A percentile compares a stretch with the other conserved stretches of the same genome.
phyloP scores from a whole-genome alignment of 2,888 invertebrate species.

The Agrypnus murinus region DNA sequence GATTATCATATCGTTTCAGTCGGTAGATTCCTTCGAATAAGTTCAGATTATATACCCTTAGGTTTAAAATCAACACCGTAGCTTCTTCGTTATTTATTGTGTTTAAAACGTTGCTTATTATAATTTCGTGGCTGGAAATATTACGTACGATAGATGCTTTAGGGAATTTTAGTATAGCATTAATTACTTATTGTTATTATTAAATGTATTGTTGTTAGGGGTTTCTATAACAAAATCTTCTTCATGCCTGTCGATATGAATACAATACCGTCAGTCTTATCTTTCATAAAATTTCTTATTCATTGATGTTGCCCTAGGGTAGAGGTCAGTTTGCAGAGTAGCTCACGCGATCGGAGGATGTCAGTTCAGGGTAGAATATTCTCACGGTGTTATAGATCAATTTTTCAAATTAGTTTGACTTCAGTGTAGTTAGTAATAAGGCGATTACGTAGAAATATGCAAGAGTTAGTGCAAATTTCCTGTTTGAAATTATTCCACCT shows the following conservation, averaged over 20 bases:
- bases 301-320: conserved; percentile 54
- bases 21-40: conserved; percentile 53
- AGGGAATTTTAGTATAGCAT: conserved; percentile 42
- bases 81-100: conserved; percentile 63
- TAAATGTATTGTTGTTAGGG: conserved; percentile 23
- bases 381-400: conserved; percentile 52
- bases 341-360: conserved; percentile 39
- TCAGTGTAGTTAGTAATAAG: conserved; percentile 24
- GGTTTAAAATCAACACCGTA: conserved; percentile 67
- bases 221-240: conserved; percentile 8
- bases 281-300: conserved; percentile 41
- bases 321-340: conserved; percentile 54
- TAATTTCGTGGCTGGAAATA: conserved; percentile 45
- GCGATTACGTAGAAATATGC: conserved; percentile 35
- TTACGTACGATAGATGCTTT: conserved; percentile 25
- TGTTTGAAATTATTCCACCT: conserved; percentile 24
- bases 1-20: conserved; percentile 66
- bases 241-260: conserved; percentile 17
- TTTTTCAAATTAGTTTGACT: conserved; percentile 38
- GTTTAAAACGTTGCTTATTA: conserved; percentile 55
- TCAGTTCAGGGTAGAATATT: conserved; percentile 49
- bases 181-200: conserved; percentile 53
- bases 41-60: conserved; percentile 63
- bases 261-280: conserved; percentile 27
- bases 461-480: conserved; percentile 22